A percentile compares a stretch with the other conserved stretches of the same genome.
Conservation (phyloP, 1,140 invertebrate species). For the Bombus waltoni region DNA sequence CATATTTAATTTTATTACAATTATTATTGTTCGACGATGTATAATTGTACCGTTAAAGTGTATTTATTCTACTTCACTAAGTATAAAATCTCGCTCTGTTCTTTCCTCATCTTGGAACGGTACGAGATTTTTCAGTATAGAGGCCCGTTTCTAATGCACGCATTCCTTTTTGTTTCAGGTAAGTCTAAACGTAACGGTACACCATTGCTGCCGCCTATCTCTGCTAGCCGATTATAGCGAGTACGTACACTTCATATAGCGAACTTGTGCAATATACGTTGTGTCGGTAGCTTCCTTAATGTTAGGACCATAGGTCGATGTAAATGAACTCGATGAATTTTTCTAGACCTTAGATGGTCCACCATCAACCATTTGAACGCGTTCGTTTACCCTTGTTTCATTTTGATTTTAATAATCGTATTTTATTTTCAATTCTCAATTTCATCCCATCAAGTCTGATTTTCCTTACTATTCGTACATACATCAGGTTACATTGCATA, state of each 20-base stretch:
- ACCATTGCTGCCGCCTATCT: constrained; percentile 45
- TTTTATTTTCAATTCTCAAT: too few relatives aligned
- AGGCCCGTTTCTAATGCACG: constrained; percentile 39
- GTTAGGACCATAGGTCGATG: neutral
- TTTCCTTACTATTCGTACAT: too few relatives aligned
- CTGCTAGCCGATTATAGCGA: constrained; percentile 39
- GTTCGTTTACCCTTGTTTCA: too few relatives aligned
- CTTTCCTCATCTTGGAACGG: neutral
- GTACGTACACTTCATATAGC: constrained; percentile 10
- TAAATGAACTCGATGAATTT: constrained; percentile 12
- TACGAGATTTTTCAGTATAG: constrained; percentile 24
- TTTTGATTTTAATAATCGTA: too few relatives aligned
- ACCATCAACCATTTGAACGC: too few relatives aligned
- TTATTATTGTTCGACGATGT: neutral
- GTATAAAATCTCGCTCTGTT: neutral
- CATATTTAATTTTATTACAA: neutral
- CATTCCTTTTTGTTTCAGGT: constrained; percentile 63
- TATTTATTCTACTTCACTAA: neutral
- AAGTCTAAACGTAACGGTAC: constrained; percentile 63
- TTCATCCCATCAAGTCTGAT: too few relatives aligned
- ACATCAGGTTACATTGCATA: too few relatives aligned
- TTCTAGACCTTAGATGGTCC: neutral
- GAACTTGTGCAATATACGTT: constrained; percentile 14
- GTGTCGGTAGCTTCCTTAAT: constrained; percentile 18
- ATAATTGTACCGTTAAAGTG: neutral